Evolutionary conservation across 2,113 vertebrate species (phyloP).

Genomic region (Elgaria multicarinata): DNA sequence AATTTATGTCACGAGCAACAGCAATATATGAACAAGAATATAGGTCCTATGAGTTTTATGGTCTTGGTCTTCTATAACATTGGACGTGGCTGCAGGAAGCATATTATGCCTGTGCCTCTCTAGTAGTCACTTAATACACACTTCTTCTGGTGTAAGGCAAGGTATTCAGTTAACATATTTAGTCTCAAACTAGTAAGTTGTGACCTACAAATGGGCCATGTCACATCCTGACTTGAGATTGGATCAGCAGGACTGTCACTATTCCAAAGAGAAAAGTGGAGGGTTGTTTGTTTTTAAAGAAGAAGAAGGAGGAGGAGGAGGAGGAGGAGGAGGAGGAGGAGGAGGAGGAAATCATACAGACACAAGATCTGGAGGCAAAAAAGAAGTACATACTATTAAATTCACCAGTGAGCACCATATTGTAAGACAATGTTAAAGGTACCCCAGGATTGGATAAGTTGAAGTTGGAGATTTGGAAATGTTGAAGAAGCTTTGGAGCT

Average conservation of each 20-base stretch:
- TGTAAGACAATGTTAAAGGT: not conserved
- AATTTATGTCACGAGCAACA: not conserved
- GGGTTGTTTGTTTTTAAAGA: too few relatives aligned
- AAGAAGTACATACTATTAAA: too few relatives aligned
- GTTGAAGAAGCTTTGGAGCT: not conserved
- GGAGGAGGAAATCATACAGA: too few relatives aligned
- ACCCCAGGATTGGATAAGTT: not conserved
- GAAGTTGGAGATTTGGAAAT: not conserved
- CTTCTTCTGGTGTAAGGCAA: not conserved
- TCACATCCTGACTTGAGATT: not conserved
- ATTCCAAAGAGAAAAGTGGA: too few relatives aligned
- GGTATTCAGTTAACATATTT: not conserved
- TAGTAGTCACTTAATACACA: not conserved
- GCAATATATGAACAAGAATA: conserved; percentile 1
- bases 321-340: too few relatives aligned
- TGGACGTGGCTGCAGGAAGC: not conserved
- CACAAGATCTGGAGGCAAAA: too few relatives aligned
- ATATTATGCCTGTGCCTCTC: not conserved
- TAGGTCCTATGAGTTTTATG: not conserved
- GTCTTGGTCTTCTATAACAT: not conserved
- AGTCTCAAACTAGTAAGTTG: not conserved
- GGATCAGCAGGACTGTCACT: too few relatives aligned
- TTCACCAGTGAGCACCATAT: not conserved
- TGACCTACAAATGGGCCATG: not conserved
- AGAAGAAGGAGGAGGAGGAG: too few relatives aligned